Conservation (phyloP, 2,797 vertebrate species). For the Tapirus indicus region DNA sequence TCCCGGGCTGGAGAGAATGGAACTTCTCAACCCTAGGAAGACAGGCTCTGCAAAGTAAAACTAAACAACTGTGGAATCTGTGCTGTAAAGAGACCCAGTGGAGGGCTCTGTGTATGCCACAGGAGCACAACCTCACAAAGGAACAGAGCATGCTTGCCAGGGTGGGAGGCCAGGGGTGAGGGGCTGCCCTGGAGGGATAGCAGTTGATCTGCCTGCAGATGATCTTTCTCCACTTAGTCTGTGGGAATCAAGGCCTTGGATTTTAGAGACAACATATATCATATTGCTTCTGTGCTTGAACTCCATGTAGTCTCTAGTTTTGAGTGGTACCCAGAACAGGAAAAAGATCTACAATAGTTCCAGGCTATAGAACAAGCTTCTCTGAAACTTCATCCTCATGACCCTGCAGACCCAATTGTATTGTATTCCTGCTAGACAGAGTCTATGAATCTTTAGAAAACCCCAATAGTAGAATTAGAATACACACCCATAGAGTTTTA, state of each 20-base stretch:
- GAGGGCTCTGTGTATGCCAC: background rate
- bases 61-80: background rate
- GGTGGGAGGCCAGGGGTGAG: background rate
- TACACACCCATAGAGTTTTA: background rate
- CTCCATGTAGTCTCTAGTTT: background rate
- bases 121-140: background rate
- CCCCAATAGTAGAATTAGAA: background rate
- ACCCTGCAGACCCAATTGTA: background rate
- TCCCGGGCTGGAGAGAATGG: background rate
- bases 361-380: background rate
- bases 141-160: background rate
- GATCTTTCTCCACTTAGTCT: background rate
- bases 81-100: background rate
- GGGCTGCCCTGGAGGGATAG: background rate
- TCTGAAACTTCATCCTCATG: background rate
- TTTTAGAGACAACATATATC: conserved; percentile 9
- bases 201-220: background rate
- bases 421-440: background rate
- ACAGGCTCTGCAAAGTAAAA: conserved; percentile 22
- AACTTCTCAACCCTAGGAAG: conserved; percentile 9
- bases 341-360: background rate
- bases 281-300: background rate
- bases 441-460: background rate
- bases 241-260: background rate
- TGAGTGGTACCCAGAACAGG: background rate